Conservation (phyloP, 2,113 vertebrate genomes). For the Menidia beryllina region DNA sequence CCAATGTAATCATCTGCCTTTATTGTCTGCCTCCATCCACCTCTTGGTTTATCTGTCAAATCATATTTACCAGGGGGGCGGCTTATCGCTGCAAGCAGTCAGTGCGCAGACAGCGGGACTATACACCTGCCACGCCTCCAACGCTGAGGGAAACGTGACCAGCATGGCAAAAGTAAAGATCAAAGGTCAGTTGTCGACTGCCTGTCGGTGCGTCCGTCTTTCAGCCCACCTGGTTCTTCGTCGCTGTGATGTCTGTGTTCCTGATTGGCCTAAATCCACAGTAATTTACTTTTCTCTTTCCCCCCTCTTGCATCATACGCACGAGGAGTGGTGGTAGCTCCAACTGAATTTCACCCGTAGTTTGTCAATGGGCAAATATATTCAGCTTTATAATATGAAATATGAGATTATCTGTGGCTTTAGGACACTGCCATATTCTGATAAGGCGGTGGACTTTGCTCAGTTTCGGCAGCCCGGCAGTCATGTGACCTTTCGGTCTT, state of each 20-base stretch:
- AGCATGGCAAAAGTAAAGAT: conserved; percentile 87
- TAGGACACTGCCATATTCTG: background rate
- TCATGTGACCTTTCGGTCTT: background rate
- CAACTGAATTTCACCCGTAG: conserved; percentile 17
- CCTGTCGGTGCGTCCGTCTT: background rate
- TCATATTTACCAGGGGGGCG: conserved; percentile 79
- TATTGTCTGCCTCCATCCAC: background rate
- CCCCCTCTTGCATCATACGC: conserved; percentile 71
- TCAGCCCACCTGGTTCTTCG: conserved; percentile 16
- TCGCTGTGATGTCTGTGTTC: conserved; percentile 29
- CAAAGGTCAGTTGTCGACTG: conserved; percentile 85
- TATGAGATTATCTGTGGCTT: conserved; percentile 22
- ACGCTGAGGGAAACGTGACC: conserved; percentile 86
- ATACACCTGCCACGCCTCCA: conserved; percentile 91
- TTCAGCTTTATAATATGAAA: conserved; percentile 34
- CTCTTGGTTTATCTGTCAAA: conserved; percentile 16
- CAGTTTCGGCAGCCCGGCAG: background rate
- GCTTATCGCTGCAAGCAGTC: conserved; percentile 80
- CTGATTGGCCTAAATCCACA: conserved; percentile 36
- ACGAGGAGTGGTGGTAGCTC: conserved; percentile 33
- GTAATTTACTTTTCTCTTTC: conserved; percentile 66
- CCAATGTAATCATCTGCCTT: background rate
- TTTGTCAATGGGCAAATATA: conserved; percentile 23
- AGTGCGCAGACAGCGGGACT: conserved; percentile 82
- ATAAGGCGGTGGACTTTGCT: conserved; percentile 14